Base-by-base conservation (phyloP, 2,113 vertebrate species). In the Eubucco bourcierii region DNA sequence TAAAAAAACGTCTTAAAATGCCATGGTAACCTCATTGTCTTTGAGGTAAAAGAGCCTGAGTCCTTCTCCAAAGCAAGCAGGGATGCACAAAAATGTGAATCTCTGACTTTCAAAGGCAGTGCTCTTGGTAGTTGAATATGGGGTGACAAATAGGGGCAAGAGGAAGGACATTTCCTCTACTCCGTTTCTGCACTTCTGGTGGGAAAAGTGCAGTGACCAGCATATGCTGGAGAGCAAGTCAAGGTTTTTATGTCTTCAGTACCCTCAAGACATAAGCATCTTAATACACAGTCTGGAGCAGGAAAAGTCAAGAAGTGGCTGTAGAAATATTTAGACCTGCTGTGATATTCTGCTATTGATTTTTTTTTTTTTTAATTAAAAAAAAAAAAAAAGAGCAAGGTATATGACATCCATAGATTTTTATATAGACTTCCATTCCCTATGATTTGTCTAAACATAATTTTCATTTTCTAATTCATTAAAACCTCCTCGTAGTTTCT, bases 381-480 rank as follows among this genome's bases (percentile, higher is more conserved):
- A 59, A 63, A 46, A 59, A 63, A 46, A 82, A 2, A 15, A 7
- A 7, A 7, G 5, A 71, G 31, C 7, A 33, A 71, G 12, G 9
- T 9, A 15, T 28, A 29, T 1, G 60, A 80, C 20, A 83, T 66
- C 18, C 23, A 39, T 33, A 80, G n/a, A 86, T 67, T 71, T 71
- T 60, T 86, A 33, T 7, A 56, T 55, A 53, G 16, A 44, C 8
- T 82, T 59, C 52, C n/a, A 31, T 55, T 75, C 41, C 5, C 52
- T 90, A 9, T 64, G 52, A 74, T 83, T 90, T 94, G 78, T 75
- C 64, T 47, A 67, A 84, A 66, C 77, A 52, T 63, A 23, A 59
- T 87, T 82, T 82, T 90, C 15, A 9, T 41, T 79, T 87, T 85
- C 47, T 89, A 83, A 85, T 89, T 92, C 56, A 90, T 88, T 16